Base-by-base conservation (phyloP, 2,888 invertebrate genomes). In the Saturnia pavonia region DNA sequence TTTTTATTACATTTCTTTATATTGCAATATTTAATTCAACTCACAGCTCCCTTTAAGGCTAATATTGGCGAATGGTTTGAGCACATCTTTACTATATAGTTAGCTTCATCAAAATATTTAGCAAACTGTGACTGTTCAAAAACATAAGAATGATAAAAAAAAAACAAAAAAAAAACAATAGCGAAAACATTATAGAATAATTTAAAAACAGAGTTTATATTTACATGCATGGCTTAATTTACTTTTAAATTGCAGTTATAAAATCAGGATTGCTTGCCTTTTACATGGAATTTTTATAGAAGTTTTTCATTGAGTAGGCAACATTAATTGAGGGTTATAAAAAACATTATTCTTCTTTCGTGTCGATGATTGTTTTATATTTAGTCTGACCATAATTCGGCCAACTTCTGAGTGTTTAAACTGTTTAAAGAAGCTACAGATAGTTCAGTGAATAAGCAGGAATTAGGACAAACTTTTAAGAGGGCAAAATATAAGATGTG, bases 11-110 rank as follows among this genome's bases (percentile, higher is more conserved):
- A 25, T 25, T 25, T 25, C 25, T 74, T 72, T 67, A 34, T 71
- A 78, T 76, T 76, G 72, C 79, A 81, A 84, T 81, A 86, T 77
- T 87, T 84, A 88, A 86, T 85, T 88, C 85, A 87, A 89, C 88
- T 92, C 92, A 92, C 92, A 92, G 92, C 91, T 91, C 89, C 88
- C 88, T 77, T 85, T 91, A 92, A 93, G 92, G 91, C 92, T 90
- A 83, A 77, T 77, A 79, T 88, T 88, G 89, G 89, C 89, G 85
- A 87, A 86, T 84, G 78, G 78, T 77, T 85, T 91, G 90, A 92
- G 91, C 91, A 92, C 91, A 89, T 85, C 77, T 75, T 78, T 82
- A 78, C 77, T 75, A 69, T 75, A 69, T 69, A 75, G 75, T 79
- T 77, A 78, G 80, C 80, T 82, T 79, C 63, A 74, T 69, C 67